These are phyloP conservation scores for Gryllus bimaculatus DNA, from an alignment of 1,140 invertebrate species.

Conservation along the genomic window DNA sequence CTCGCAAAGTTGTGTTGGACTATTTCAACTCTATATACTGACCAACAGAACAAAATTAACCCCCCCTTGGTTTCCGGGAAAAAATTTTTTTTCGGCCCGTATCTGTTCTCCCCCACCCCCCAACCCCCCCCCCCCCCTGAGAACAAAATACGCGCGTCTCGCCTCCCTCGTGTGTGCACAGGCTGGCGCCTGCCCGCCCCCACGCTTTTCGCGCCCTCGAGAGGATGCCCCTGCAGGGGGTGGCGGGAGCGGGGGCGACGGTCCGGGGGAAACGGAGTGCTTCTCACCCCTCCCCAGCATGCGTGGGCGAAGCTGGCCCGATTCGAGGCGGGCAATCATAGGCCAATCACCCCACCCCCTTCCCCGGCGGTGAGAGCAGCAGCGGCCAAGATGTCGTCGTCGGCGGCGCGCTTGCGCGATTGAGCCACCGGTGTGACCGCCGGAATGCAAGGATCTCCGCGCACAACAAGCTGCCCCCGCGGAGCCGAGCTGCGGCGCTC, in stretches of 20 bases:
- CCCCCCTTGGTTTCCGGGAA: too few species aligned
- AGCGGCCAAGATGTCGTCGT: too few species aligned
- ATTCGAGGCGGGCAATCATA: background rate
- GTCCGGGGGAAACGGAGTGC: background rate
- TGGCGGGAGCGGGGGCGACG: too few species aligned
- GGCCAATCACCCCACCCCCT: background rate
- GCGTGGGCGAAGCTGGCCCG: background rate
- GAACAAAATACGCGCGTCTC: too few species aligned
- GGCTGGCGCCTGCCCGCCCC: background rate
- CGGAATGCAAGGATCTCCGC: background rate
- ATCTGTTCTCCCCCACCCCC: too few species aligned
- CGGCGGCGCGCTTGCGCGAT: background rate
- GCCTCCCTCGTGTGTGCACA: too few species aligned
- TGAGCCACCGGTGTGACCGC: background rate
- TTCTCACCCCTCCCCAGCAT: background rate
- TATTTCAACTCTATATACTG: too few species aligned
- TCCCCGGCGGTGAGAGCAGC: background rate
- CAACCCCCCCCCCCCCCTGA: too few species aligned
- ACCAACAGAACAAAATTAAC: too few species aligned
- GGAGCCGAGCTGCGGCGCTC: too few species aligned
- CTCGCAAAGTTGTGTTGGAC: too few species aligned
- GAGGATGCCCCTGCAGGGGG: background rate
- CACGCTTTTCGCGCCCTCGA: background rate
- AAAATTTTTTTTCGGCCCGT: too few species aligned
- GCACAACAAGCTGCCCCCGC: background rate